phyloP scores from a whole-genome alignment of 2,888 invertebrate genomes.

The Onchidella celtica region DNA sequence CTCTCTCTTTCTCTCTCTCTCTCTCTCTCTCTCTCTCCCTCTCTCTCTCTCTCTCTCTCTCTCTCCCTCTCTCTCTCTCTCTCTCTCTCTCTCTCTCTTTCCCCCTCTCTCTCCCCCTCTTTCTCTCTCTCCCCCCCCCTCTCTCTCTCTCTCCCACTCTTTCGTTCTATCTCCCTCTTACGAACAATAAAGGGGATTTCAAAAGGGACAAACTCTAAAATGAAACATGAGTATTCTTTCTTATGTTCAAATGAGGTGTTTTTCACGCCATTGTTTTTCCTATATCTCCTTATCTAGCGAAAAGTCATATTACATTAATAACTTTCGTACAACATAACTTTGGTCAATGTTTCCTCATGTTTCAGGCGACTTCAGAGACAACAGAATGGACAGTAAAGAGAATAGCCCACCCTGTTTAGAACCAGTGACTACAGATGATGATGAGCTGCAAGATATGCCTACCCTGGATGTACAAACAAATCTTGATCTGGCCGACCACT shows the following conservation, averaged over 20 bases:
- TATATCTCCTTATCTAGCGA: too few relatives aligned
- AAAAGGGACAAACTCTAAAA: too few relatives aligned
- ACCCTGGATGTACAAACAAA: slow-evolving; percentile 38
- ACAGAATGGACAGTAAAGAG: slow-evolving; percentile 31
- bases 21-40: slow-evolving; percentile 25
- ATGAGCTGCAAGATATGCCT: slow-evolving; percentile 36
- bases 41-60: slow-evolving; percentile 13
- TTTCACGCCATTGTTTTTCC: too few relatives aligned
- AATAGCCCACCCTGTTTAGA: slow-evolving; percentile 39
- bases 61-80: too few relatives aligned
- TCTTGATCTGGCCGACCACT: slow-evolving; percentile 24
- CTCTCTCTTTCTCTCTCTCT: too few relatives aligned
- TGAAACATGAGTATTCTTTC: too few relatives aligned
- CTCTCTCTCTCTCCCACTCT: slow-evolving; percentile 10
- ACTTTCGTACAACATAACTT: too few relatives aligned
- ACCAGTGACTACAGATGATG: slow-evolving; percentile 23
- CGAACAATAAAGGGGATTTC: too few relatives aligned
- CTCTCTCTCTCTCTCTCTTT: slow-evolving; percentile 26
- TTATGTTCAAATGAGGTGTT: too few relatives aligned
- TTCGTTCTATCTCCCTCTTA: too few relatives aligned
- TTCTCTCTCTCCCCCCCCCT: slow-evolving; percentile 19
- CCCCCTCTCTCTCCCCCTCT: slow-evolving; percentile 4
- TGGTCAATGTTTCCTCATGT: too few relatives aligned
- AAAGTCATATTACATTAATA: too few relatives aligned
- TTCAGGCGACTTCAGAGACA: background rate